These are phyloP conservation scores for Channallabes apus DNA, from an alignment of 2,797 vertebrate species.

Conservation along the genomic window DNA sequence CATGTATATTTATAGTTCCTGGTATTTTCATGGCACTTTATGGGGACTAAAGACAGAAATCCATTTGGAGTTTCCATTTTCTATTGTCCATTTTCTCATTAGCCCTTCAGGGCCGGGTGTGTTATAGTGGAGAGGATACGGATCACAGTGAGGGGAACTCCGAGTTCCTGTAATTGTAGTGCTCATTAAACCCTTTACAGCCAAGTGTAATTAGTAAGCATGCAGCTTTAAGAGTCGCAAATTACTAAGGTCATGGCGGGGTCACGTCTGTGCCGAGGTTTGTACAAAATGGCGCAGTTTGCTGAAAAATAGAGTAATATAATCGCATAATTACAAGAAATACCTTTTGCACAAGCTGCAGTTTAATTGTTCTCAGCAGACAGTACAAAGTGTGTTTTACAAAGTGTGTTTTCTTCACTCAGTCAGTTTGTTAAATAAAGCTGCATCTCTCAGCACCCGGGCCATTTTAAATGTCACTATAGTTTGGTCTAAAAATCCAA, in stretches of 20 bases:
- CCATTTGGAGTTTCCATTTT: not conserved
- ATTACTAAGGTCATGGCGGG: not conserved
- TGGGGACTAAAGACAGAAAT: not conserved
- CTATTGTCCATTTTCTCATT: not conserved
- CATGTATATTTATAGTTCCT: not conserved
- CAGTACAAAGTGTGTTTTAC: not conserved
- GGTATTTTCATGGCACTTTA: not conserved
- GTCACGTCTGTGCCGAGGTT: not conserved
- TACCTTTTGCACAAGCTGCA: not conserved
- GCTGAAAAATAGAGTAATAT: not conserved
- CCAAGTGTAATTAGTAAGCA: constrained; percentile 23
- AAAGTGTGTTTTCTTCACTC: not conserved
- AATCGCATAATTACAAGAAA: not conserved
- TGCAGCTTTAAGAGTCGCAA: constrained; percentile 12
- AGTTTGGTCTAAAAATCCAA: constrained; percentile 1
- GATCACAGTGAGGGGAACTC: constrained; percentile 19
- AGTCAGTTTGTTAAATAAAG: constrained; percentile 2
- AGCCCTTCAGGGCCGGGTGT: not conserved
- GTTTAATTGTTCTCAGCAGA: not conserved
- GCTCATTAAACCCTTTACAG: constrained; percentile 12
- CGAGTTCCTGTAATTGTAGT: constrained; percentile 17
- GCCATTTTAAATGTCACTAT: not conserved
- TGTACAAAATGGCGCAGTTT: not conserved
- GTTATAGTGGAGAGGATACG: not conserved
- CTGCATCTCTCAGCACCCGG: not conserved